These are phyloP conservation scores for Naso thynnoides DNA, from an alignment of 2,797 vertebrate species.

Conservation along the genomic window DNA sequence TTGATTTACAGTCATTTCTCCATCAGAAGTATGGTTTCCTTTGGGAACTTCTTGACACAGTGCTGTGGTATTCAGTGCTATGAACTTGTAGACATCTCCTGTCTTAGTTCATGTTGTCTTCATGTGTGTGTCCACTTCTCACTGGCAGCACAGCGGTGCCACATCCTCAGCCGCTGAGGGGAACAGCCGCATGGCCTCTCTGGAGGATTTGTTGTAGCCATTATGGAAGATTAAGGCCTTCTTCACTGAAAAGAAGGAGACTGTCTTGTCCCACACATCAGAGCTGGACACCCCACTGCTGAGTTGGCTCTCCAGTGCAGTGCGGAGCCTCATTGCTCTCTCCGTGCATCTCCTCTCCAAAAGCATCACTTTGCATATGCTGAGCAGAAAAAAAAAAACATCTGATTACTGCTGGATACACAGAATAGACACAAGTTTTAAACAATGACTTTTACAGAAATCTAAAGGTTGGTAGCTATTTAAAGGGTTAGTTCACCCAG, in stretches of 20 bases:
- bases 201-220: conserved; percentile 78
- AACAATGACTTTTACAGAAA: background rate
- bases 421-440: background rate
- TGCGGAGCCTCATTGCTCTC: conserved; percentile 66
- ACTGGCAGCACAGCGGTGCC: conserved; percentile 76
- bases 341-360: conserved; percentile 82
- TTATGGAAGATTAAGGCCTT: conserved; percentile 76
- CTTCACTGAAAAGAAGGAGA: conserved; percentile 79
- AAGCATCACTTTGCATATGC: conserved; percentile 74
- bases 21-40: background rate
- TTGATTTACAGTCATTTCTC: conserved; percentile 1
- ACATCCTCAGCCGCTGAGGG: conserved; percentile 76
- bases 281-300: conserved; percentile 60
- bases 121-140: conserved; percentile 1
- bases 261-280: conserved; percentile 79
- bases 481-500: background rate
- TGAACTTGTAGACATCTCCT: background rate
- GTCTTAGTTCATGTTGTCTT: background rate
- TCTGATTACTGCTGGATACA: background rate
- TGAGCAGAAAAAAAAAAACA: conserved; percentile 29
- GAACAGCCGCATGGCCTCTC: conserved; percentile 75
- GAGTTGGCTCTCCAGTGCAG: conserved; percentile 70
- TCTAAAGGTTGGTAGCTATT: background rate
- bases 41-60: background rate
- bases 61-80: no score